Conservation (phyloP, 2,113 vertebrate species). For the Alces alces region DNA sequence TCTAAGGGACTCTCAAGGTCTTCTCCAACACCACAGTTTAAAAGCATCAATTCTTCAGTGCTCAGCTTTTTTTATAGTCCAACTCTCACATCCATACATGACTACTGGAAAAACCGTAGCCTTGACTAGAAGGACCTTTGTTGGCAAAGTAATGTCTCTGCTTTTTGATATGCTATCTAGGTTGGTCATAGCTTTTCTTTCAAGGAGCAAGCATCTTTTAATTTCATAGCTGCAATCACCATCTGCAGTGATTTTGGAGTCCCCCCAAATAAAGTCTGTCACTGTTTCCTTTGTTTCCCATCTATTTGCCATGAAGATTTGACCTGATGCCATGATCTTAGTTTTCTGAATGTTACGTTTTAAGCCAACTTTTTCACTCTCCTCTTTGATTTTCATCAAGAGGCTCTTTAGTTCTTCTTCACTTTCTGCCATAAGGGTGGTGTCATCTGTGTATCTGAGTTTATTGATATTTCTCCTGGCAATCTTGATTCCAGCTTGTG, state of each 20-base stretch:
- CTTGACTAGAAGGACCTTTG: background rate
- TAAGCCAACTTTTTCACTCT: background rate
- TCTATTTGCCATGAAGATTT: background rate
- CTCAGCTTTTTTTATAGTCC: background rate
- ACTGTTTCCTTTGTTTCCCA: background rate
- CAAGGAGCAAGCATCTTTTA: background rate
- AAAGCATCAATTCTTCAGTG: accelerated
- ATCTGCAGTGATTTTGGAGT: background rate
- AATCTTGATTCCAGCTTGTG: background rate
- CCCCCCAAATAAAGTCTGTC: background rate
- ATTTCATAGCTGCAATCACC: background rate
- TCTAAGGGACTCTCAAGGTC: background rate
- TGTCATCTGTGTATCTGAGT: background rate
- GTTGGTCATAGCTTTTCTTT: background rate
- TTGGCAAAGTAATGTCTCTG: background rate
- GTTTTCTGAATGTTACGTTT: background rate
- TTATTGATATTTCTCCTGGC: background rate
- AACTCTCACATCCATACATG: background rate
- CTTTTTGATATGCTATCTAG: background rate
- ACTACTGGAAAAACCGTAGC: background rate
- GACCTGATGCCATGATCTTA: background rate
- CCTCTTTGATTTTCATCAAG: background rate
- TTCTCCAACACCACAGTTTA: background rate
- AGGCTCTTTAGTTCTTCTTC: background rate
- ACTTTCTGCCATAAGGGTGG: background rate